Percentiles rank a stretch among this genome's conserved stretches.
Conservation (phyloP, 2,113 vertebrate species). For the Laterallus jamaicensis region DNA sequence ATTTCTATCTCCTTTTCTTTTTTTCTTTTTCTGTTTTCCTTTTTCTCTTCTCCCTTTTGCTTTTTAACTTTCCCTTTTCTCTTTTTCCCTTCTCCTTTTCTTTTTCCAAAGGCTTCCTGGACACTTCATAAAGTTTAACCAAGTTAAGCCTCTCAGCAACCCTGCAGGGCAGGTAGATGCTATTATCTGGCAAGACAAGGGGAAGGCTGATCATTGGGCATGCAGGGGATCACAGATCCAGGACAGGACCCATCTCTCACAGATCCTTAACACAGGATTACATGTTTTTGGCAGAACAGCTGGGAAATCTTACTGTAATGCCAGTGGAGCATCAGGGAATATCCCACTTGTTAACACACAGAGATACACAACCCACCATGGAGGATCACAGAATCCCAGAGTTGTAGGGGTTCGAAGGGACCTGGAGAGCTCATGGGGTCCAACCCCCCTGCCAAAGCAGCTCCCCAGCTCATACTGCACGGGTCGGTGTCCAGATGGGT, state of each 20-base stretch:
- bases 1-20: neutral
- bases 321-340: neutral
- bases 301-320: slow-evolving; percentile 8
- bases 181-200: neutral
- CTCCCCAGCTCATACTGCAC: no score
- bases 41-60: no score
- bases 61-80: no score
- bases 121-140: neutral
- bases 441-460: no score
- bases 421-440: no score
- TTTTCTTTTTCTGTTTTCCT: neutral
- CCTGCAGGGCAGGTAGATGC: neutral
- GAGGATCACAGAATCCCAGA: neutral
- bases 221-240: neutral
- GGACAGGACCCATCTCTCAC: neutral
- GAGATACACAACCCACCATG: neutral
- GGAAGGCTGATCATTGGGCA: neutral
- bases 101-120: neutral
- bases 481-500: no score
- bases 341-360: slow-evolving; percentile 1
- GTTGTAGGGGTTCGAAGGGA: no score
- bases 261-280: neutral
- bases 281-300: slow-evolving; percentile 20
- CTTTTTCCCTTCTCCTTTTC: no score
- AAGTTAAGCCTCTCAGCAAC: neutral